phyloP scores from a whole-genome alignment of 2,888 invertebrate genomes.

The Pegoplata infirma region DNA sequence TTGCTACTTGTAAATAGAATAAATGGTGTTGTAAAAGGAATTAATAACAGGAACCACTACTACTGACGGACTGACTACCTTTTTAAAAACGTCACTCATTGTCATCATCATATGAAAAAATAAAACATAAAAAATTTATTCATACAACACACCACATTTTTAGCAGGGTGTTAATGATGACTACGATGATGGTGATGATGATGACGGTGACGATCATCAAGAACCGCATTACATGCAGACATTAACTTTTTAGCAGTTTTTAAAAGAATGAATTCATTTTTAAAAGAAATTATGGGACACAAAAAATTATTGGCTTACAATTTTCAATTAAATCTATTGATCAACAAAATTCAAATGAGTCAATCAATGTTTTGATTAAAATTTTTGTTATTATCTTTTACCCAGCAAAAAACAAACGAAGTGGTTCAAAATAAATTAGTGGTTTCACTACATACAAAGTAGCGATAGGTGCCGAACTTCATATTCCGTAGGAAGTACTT shows the following conservation, averaged over 20 bases:
- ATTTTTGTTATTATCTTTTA: too few relatives aligned
- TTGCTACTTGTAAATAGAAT: conserved; percentile 22
- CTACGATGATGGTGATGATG: conserved; percentile 20
- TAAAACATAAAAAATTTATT: conserved; percentile 28
- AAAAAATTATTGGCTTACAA: too few relatives aligned
- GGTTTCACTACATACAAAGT: too few relatives aligned
- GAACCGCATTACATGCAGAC: conserved; percentile 28
- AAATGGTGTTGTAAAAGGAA: conserved; percentile 53
- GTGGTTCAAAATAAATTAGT: too few relatives aligned
- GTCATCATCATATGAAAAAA: conserved; percentile 17
- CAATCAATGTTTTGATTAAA: too few relatives aligned
- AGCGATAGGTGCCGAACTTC: too few relatives aligned
- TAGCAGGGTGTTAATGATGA: conserved; percentile 55
- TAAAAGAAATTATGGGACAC: too few relatives aligned
- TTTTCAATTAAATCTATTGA: too few relatives aligned
- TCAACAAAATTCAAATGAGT: too few relatives aligned
- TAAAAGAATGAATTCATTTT: neutral
- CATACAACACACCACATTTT: conserved; percentile 29
- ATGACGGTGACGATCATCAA: conserved; percentile 9
- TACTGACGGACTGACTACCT: conserved; percentile 53
- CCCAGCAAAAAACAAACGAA: too few relatives aligned
- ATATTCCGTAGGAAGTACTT: too few relatives aligned
- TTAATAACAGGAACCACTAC: conserved; percentile 58
- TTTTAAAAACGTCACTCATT: conserved; percentile 56
- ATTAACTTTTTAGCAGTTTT: conserved; percentile 16